These are phyloP conservation scores for Syrphus vitripennis DNA, from an alignment of 2,888 invertebrate genomes.

Conservation along the genomic window DNA sequence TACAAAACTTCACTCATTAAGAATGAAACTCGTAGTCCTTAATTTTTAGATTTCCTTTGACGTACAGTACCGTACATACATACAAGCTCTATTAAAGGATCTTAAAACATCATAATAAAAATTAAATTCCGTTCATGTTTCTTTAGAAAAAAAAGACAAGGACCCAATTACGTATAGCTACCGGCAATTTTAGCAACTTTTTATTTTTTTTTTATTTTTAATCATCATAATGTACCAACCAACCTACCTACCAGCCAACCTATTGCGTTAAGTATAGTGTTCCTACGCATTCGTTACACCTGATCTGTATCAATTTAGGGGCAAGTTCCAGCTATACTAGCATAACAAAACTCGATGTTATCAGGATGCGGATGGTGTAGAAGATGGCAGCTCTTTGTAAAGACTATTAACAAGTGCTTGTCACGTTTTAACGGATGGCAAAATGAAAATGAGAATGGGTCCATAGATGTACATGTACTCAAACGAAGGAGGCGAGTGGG, in stretches of 20 bases:
- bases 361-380: slow-evolving; percentile 21
- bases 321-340: not conserved
- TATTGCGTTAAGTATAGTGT: slow-evolving; percentile 24
- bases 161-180: not conserved
- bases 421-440: slow-evolving; percentile 24
- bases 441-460: not conserved
- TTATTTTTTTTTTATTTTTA: too few relatives aligned
- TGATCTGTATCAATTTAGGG: slow-evolving; percentile 33
- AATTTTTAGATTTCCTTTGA: not conserved
- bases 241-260: too few relatives aligned
- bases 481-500: not conserved
- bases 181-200: not conserved
- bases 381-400: slow-evolving; percentile 16
- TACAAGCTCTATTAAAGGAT: not conserved
- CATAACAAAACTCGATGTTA: not conserved
- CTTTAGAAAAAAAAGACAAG: not conserved
- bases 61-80: not conserved
- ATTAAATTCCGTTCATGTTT: slow-evolving; percentile 17
- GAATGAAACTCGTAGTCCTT: not conserved
- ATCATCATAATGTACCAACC: slow-evolving; percentile 37
- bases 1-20: not conserved
- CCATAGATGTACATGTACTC: not conserved
- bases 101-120: not conserved
- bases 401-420: slow-evolving; percentile 36
- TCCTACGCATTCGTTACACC: slow-evolving; percentile 27